Percentiles rank a stretch among this genome's conserved stretches.
These are phyloP conservation scores for Aricia artaxerxes DNA, from an alignment of 2,888 invertebrate genomes.

Conservation along the genomic window DNA sequence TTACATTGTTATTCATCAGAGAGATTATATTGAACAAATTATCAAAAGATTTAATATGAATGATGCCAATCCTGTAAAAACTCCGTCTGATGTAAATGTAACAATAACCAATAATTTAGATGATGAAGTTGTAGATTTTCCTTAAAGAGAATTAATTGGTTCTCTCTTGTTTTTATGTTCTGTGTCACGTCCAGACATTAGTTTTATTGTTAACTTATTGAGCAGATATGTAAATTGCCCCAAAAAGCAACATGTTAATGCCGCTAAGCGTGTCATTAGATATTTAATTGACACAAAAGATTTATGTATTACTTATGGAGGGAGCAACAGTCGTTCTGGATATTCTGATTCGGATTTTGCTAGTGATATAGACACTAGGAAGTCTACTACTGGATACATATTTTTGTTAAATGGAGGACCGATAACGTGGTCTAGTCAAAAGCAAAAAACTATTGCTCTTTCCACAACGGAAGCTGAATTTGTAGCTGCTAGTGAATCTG, in stretches of 20 bases:
- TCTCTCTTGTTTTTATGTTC: constrained; percentile 40
- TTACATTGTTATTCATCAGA: constrained; percentile 41
- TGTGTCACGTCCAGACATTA: background rate
- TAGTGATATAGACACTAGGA: background rate
- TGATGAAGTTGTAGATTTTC: constrained; percentile 36
- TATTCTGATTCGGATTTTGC: background rate
- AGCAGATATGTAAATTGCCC: background rate
- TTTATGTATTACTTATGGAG: too few relatives aligned
- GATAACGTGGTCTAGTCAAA: background rate
- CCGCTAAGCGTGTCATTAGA: background rate
- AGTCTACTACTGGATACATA: background rate
- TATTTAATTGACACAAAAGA: background rate
- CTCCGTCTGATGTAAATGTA: constrained; percentile 39
- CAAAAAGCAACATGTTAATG: background rate
- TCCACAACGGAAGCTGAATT: background rate
- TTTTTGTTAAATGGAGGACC: background rate
- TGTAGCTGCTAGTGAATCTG: background rate
- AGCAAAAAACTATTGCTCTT: background rate
- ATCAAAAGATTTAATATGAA: constrained; percentile 44
- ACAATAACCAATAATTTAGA: constrained; percentile 35
- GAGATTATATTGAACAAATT: constrained; percentile 40
- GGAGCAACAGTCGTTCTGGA: background rate
- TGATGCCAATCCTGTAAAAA: constrained; percentile 37
- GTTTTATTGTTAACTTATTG: background rate
- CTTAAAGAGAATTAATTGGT: constrained; percentile 42